A percentile compares a stretch with the other conserved stretches of the same genome.
Conservation (phyloP, 2,113 vertebrate genomes). For the Sander vitreus region DNA sequence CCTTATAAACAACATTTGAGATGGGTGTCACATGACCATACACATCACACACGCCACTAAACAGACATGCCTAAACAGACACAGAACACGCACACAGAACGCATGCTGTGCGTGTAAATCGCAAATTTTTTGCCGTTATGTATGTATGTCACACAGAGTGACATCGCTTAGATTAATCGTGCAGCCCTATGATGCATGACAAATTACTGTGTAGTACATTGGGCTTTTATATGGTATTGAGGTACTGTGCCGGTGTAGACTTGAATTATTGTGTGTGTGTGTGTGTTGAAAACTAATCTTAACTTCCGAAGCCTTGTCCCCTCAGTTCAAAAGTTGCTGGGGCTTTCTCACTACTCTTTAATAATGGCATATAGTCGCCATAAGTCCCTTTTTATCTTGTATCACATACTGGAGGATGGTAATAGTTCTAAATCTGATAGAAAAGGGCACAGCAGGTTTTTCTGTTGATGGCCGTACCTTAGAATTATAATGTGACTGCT, state of each 20-base stretch:
- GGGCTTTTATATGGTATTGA: not conserved
- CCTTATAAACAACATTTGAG: too few species aligned
- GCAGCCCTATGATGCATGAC: not conserved
- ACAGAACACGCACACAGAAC: too few species aligned
- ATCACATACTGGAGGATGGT: not conserved
- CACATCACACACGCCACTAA: too few species aligned
- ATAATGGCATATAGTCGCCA: not conserved
- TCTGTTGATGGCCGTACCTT: too few species aligned
- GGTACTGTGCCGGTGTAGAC: not conserved
- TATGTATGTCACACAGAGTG: too few species aligned
- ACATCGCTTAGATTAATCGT: too few species aligned
- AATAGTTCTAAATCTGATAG: not conserved
- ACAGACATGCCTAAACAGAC: too few species aligned
- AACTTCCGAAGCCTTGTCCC: not conserved
- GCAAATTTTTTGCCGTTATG: too few species aligned
- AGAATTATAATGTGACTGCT: not conserved
- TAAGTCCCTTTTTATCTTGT: not conserved
- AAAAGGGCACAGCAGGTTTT: constrained; percentile 8
- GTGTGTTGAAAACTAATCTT: not conserved
- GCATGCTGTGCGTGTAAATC: too few species aligned
- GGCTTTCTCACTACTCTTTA: not conserved
- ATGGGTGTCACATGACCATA: too few species aligned
- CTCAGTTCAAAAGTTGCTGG: not conserved
- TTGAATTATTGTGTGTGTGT: not conserved
- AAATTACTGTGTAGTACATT: not conserved